Evolutionary conservation across 2,113 vertebrate genomes (phyloP).

Genomic region (Butorides virescens): DNA sequence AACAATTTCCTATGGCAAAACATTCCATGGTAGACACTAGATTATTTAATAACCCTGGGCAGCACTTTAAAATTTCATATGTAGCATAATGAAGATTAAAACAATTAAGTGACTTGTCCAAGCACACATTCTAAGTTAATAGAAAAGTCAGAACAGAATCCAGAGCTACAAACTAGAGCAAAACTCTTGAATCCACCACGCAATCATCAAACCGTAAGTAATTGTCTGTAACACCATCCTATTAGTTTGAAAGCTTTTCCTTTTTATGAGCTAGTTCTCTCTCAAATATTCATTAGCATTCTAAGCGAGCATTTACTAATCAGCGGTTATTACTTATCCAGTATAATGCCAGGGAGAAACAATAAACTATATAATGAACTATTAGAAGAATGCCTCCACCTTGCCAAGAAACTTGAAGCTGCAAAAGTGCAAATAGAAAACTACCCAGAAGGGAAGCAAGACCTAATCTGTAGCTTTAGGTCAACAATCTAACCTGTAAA

Average conservation of each 20-base stretch:
- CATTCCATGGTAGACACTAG: background rate
- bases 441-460: background rate
- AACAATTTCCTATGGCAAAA: background rate
- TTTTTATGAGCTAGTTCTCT: background rate
- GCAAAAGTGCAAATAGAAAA: background rate
- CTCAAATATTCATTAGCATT: background rate
- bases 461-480: background rate
- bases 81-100: background rate
- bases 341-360: background rate
- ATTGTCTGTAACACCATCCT: background rate
- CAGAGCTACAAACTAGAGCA: background rate
- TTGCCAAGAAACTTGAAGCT: background rate
- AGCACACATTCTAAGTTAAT: background rate
- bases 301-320: background rate
- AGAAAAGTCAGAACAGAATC: background rate
- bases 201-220: background rate
- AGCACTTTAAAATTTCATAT: background rate
- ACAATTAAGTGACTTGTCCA: background rate
- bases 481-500: background rate
- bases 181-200: background rate
- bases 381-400: background rate
- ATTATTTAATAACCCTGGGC: background rate
- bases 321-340: background rate
- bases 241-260: background rate
- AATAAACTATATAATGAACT: background rate